Evolutionary conservation across 2,797 vertebrate species (phyloP).

Genomic region (Acrocephalus scirpaceus): DNA sequence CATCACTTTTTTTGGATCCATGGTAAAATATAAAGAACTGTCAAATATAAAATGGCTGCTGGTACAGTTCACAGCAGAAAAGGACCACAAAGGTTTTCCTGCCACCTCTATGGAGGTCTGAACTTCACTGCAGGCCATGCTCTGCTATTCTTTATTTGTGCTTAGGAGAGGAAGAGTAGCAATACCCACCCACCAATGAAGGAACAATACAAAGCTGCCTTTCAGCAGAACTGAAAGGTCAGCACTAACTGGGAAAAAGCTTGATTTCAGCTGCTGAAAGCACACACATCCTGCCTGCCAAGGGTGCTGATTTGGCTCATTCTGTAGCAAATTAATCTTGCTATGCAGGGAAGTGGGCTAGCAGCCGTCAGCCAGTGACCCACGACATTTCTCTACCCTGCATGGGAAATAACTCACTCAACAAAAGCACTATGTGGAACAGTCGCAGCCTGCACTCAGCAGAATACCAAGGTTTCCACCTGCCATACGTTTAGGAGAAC

Average conservation of each 20-base stretch:
- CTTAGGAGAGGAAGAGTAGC: not conserved
- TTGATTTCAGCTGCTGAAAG: not conserved
- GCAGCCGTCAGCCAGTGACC: not conserved
- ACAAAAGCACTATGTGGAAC: not conserved
- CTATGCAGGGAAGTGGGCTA: not conserved
- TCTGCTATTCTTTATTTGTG: not conserved
- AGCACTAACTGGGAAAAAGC: not conserved
- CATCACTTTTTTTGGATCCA: not conserved
- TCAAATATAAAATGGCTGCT: not conserved
- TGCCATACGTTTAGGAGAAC: fast-evolving
- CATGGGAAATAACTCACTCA: not conserved
- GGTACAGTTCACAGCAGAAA: not conserved
- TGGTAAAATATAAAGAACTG: not conserved
- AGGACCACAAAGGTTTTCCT: not conserved
- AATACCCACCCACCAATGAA: not conserved
- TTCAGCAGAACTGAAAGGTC: not conserved
- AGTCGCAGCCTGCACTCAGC: not conserved
- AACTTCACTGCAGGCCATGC: not conserved
- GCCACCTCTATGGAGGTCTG: not conserved
- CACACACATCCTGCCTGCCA: not conserved
- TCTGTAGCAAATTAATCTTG: not conserved
- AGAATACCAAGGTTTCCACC: not conserved
- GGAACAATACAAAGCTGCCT: not conserved
- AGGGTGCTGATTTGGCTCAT: not conserved
- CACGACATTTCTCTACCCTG: not conserved